Evolutionary conservation across 2,797 vertebrate genomes (phyloP).

Genomic region (Cossypha caffra): DNA sequence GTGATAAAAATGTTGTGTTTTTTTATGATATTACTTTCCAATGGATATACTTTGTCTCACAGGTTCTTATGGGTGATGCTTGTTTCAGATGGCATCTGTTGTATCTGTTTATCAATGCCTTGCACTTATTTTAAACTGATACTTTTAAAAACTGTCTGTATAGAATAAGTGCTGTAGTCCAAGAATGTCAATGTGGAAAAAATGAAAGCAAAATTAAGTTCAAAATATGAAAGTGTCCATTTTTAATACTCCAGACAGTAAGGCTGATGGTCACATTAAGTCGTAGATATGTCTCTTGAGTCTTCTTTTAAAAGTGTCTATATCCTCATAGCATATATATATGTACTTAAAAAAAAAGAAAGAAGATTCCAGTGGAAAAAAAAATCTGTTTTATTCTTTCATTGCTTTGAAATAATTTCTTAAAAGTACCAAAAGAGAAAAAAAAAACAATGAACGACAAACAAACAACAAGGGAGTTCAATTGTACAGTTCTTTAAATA

Average conservation of each 20-base stretch:
- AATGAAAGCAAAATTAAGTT: background rate
- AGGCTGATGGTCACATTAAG: background rate
- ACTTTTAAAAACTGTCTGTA: background rate
- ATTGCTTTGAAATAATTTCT: background rate
- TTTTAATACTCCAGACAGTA: background rate
- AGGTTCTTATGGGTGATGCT: background rate
- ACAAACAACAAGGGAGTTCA: background rate
- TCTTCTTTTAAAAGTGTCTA: background rate
- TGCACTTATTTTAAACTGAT: background rate
- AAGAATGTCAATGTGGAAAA: background rate
- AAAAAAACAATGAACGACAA: rapidly evolving
- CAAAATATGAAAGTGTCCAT: background rate
- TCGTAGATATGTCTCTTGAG: background rate
- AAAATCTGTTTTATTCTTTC: background rate
- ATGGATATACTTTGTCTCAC: background rate
- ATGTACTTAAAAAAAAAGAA: background rate
- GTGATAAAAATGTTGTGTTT: background rate
- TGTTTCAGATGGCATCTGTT: background rate
- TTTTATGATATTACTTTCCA: background rate
- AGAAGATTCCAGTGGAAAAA: background rate
- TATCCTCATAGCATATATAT: background rate
- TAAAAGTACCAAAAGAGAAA: background rate
- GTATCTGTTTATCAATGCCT: background rate
- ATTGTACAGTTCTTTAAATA: background rate
- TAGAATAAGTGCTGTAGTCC: background rate